Evolutionary conservation across 2,113 vertebrate species (phyloP).

Genomic region (Rhinolophus ferrumequinum): DNA sequence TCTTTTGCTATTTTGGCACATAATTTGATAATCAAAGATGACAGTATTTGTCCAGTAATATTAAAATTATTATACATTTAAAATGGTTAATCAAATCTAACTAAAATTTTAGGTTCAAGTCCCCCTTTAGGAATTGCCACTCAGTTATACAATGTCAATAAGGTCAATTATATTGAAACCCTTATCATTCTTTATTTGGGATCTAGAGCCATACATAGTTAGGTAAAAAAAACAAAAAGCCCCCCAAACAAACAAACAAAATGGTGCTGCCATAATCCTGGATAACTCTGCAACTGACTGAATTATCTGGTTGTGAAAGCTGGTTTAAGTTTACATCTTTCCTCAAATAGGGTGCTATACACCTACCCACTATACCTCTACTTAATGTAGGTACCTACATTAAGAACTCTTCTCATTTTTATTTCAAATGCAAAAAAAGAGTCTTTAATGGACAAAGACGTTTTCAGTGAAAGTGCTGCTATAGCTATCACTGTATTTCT

Average conservation of each 20-base stretch:
- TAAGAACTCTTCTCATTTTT: slow-evolving; percentile 75
- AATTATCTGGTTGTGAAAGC: slow-evolving; percentile 10
- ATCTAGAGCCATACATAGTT: neutral
- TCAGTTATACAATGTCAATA: slow-evolving; percentile 14
- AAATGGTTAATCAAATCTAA: neutral
- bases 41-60: neutral
- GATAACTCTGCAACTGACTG: slow-evolving; percentile 24
- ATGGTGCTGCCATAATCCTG: neutral
- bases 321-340: neutral
- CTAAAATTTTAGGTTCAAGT: neutral
- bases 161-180: neutral
- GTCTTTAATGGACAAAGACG: slow-evolving; percentile 22
- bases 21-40: neutral
- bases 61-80: neutral
- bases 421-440: slow-evolving; percentile 63
- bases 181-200: neutral
- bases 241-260: neutral
- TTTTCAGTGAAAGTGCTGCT: slow-evolving; percentile 48
- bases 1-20: slow-evolving; percentile 11
- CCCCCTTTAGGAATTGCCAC: neutral
- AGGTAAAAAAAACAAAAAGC: neutral
- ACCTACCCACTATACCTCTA: neutral
- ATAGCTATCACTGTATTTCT: slow-evolving; percentile 64
- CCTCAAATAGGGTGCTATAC: neutral
- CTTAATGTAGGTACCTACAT: slow-evolving; percentile 46